Evolutionary conservation across 2,888 invertebrate genomes (phyloP), one percentile per base, ranked within the genome.

Genomic region (Steromphala cineraria): DNA sequence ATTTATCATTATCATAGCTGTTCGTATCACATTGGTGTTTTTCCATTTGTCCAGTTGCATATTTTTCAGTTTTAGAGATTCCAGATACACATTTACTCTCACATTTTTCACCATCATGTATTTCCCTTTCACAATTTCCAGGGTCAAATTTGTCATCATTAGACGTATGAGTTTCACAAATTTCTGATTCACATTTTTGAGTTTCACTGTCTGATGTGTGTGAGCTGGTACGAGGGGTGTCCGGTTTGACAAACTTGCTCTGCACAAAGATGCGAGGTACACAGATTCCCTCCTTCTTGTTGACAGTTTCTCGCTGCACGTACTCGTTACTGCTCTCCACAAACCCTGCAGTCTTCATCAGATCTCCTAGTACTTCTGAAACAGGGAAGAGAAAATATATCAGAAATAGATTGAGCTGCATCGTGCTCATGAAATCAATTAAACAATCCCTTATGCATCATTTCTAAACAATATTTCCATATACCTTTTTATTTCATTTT

Each of bases 241-340:
- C 7, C 17, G 85, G 84, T 82, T 92, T 93, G 0, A 82, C 74
- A 83, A 91, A 93, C 81, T 90, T 92, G 67, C 90, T 97, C 94
- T 99, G 99, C 0, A 99, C 95, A 94, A 99, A 99, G 88, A 98
- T 96, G 84, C 99, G 95, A 0, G 97, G 97, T 0, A 98, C 98
- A 94, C 97, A 96, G 74, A 99, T 95, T 13, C 96, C 96, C 94
- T 99, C 98, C 91, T 99, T 98, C 79, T 96, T 95, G 94, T 99
- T 99, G 0, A 98, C 95, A 0, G 99, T 99, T 79, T 97, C 95
- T 52, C 98, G 94, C 89, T 97, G 95, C 2, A 99, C 95, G 92
- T 98, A 99, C 0, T 95, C 95, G 91, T 96, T 96, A 79, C 94
- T 94, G 0, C 95, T 86, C 0, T 96, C 94, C 87, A 95, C 94